Evolutionary conservation across 2,888 invertebrate genomes (phyloP).

Genomic region (Notodonta dromedarius): DNA sequence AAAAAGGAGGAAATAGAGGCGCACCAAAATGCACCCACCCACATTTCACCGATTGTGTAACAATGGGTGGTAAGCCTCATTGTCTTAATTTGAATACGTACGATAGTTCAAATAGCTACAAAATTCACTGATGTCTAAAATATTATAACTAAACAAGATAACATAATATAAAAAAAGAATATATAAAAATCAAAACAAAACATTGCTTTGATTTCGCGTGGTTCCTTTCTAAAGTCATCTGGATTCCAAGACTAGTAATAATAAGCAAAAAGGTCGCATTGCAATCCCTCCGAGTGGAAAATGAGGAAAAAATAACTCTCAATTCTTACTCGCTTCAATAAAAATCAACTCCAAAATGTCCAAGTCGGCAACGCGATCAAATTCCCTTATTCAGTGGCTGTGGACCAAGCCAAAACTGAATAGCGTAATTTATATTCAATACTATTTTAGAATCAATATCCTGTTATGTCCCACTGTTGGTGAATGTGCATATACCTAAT

Average conservation of each 20-base stretch:
- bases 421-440: too few species aligned
- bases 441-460: too few species aligned
- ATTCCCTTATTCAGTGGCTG: constrained; percentile 39
- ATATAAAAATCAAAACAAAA: too few species aligned
- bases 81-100: too few species aligned
- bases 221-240: neutral
- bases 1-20: too few species aligned
- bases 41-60: too few species aligned
- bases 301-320: constrained; percentile 50
- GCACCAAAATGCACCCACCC: too few species aligned
- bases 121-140: too few species aligned
- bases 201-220: neutral
- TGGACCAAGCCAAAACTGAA: constrained; percentile 23
- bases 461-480: too few species aligned
- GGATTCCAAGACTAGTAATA: neutral
- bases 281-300: constrained; percentile 33
- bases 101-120: too few species aligned
- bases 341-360: constrained; percentile 64
- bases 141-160: neutral
- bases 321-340: constrained; percentile 56
- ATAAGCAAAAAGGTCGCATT: neutral
- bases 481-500: too few species aligned
- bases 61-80: too few species aligned
- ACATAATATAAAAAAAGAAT: neutral
- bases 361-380: constrained; percentile 54